Base-by-base conservation (phyloP, 2,888 invertebrate species). In the Periphyllus acericola region DNA sequence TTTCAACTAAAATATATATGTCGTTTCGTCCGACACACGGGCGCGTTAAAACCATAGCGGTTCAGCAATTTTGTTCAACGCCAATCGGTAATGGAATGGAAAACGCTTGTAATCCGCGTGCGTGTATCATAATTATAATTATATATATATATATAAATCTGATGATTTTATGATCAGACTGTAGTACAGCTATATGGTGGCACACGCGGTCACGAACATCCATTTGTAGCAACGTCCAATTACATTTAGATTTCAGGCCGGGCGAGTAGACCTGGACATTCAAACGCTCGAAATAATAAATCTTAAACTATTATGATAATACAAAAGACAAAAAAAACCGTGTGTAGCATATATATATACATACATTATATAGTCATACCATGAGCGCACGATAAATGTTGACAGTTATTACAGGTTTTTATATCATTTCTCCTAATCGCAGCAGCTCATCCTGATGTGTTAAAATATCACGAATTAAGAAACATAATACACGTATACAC, bases 361-460 rank as follows among this genome's bases (percentile, higher is more conserved):
- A 11, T 11, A 11, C 46, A 11, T 11, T 5, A 46, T 46, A 11
- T 8, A 46, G 8, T 5, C 46, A 11, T 46, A 46, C 11, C 5
- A 8, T 46, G 46, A 46, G 60, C 21, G 25, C 60, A 25, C 60
- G 60, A 60, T 46, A 21, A 60, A 60, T 25, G 71, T 71, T 71
- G 71, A 82, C 46, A 71, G 71, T 46, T 82, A 34, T 32, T 46
- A 29, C 52, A 52, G 4, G 19, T 83, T 83, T 81, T 55, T 74
- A 21, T 72, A 82, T 82, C 34, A 46, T 55, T 36, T 83, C 72
- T 55, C 72, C n/a, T 19, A 8, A 82, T 71, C 72, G 19, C 46
- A 8, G n/a, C 36, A 6, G 36, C 66, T 80, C 66, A 75, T 75
- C 74, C 14, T 32, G 25, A 68, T 71, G 29, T 32, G 34, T 82